Evolutionary conservation across 2,113 vertebrate genomes (phyloP), one percentile per base, ranked within the genome.

Genomic region (Himantopus leucocephalus): DNA sequence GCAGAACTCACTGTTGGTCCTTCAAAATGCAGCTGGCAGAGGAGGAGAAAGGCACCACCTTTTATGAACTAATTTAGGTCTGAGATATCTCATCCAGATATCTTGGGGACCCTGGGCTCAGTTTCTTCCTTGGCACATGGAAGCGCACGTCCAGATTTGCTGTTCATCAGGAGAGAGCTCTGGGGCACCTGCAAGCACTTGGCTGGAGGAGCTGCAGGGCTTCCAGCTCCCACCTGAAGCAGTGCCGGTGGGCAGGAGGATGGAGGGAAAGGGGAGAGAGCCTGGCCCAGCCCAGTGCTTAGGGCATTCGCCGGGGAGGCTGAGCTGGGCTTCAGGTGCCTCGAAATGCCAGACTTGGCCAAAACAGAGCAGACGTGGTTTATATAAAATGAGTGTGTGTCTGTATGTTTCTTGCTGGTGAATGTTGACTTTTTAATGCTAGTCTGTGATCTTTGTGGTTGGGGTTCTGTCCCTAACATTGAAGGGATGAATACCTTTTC

Each of bases 221-320:
- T 78, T 56, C 30, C 18, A 34, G 24, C 16, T 74, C 32, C 43
- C 2, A 1, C 32, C 39, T 13, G 11, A 34, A 68, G 32, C 22
- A 22, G 5, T 20, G 30, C 14, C 1, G 2, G 30, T 21, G 47
- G 2, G 45, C 52, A 29, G 53, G 20, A 77, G 59, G 30, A 11
- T 21, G 1, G 1, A 32, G 26, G 13, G 26, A 48, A 53, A 63
- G 77, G 24, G 12, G 15, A 39, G 27, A 39, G 41, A 45, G 9
- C n/a, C 30, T 43, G 47, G 26, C 12, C 22, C 37, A 32, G 19
- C 6, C 43, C 37, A 0, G 1, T 4, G 34, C n/a, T 84, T 35
- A 0, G 3, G 24, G 6, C 7, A 6, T 64, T 68, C 12, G 0
- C 12, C 10, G 3, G 0, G 20, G 16, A 55, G 37, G 32, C 24